These are phyloP conservation scores for Temnothorax longispinosus DNA, from an alignment of 1,140 invertebrate genomes.

Conservation along the genomic window DNA sequence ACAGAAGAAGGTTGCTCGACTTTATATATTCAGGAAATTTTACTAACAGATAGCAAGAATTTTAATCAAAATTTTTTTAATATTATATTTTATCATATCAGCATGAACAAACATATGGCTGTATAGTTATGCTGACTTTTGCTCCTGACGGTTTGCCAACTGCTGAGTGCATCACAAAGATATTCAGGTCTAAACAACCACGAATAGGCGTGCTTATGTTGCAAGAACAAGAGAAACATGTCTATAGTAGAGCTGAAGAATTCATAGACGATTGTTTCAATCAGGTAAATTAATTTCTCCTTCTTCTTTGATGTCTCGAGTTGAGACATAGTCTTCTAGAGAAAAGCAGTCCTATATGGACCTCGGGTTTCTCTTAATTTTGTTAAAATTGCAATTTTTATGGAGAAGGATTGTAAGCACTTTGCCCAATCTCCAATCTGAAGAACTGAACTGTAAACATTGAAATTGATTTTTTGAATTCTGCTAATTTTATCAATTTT, in stretches of 20 bases:
- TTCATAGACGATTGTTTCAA: conserved; percentile 81
- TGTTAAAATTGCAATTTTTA: background rate
- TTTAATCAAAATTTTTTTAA: background rate
- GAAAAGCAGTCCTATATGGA: background rate
- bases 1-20: conserved; percentile 59
- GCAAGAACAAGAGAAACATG: conserved; percentile 78
- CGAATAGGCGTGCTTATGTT: conserved; percentile 80
- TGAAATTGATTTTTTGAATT: background rate
- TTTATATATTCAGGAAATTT: background rate
- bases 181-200: conserved; percentile 76
- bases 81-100: conserved; percentile 13
- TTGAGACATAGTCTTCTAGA: background rate
- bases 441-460: background rate
- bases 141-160: conserved; percentile 73
- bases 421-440: background rate
- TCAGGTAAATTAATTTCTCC: conserved; percentile 68
- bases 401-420: background rate
- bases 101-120: conserved; percentile 67
- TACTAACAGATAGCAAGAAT: background rate
- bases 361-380: background rate
- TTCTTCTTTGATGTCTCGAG: background rate
- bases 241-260: conserved; percentile 76
- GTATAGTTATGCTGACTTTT: conserved; percentile 79
- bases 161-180: conserved; percentile 70
- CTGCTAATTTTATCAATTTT: background rate